Percentiles rank a stretch among this genome's conserved stretches.
Conservation (phyloP, 2,888 invertebrate species). For the Diarsia rubi region DNA sequence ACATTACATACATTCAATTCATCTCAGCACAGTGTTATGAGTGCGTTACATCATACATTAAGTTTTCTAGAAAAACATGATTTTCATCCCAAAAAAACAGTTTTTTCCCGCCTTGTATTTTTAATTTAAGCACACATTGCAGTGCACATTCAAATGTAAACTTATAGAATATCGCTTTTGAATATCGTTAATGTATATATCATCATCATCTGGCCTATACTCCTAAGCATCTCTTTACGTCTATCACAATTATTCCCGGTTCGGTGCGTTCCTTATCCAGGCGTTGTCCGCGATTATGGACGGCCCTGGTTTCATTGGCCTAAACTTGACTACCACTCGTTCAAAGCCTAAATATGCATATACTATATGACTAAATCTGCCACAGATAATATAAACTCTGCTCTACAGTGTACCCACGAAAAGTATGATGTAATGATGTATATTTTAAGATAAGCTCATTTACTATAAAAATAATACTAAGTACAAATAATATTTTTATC, state of each 20-base stretch:
- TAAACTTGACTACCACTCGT: no score
- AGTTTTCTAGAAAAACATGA: no score
- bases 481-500: not conserved
- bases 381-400: not conserved
- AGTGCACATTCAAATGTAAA: not conserved
- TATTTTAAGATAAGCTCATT: not conserved
- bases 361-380: no score
- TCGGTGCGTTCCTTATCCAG: no score
- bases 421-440: not conserved
- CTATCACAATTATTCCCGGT: no score
- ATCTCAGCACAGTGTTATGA: no score
- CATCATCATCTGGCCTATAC: not conserved
- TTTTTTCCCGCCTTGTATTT: not conserved
- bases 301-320: no score
- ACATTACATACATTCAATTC: no score
- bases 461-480: not conserved
- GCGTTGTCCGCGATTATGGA: no score
- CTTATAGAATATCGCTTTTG: not conserved
- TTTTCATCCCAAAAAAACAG: no score
- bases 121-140: not conserved
- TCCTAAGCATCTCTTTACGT: no score
- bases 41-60: no score
- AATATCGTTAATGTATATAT: not conserved
- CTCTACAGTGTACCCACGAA: not conserved
- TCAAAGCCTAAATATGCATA: not conserved